phyloP scores from a whole-genome alignment of 2,888 invertebrate genomes.

The Dysmachus trigonus region DNA sequence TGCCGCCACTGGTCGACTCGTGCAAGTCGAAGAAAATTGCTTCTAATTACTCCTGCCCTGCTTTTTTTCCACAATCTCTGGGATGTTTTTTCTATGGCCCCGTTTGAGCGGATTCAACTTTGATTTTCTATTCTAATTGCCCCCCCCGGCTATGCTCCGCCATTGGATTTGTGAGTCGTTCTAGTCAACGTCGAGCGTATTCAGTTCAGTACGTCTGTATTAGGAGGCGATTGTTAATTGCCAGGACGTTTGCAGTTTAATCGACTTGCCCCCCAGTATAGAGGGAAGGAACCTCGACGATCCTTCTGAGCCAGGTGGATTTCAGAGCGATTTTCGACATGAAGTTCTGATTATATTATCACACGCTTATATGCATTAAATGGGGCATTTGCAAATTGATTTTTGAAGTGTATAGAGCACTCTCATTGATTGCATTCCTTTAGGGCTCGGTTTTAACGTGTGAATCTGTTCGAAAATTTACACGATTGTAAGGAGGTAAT shows the following conservation, averaged over 20 bases:
- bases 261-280: too few relatives aligned
- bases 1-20: background rate
- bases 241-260: background rate
- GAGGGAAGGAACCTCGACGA: background rate
- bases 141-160: background rate
- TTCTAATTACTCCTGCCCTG: conserved; percentile 29
- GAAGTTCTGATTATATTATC: background rate
- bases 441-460: background rate
- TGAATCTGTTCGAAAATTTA: background rate
- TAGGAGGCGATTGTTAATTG: background rate
- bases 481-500: background rate
- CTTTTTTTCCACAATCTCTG: background rate
- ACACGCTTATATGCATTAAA: background rate
- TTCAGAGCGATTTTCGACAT: background rate
- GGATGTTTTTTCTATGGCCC: background rate
- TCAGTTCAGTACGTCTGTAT: background rate
- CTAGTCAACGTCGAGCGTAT: background rate
- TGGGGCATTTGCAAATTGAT: background rate
- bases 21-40: conserved; percentile 33
- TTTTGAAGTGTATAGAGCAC: background rate
- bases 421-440: background rate
- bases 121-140: background rate
- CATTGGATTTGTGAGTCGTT: background rate
- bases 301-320: background rate
- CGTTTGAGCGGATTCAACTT: background rate